Percentiles rank a stretch among this genome's conserved stretches.
Conservation (phyloP, 1,140 invertebrate genomes). For the Drosophila micromelanica region DNA sequence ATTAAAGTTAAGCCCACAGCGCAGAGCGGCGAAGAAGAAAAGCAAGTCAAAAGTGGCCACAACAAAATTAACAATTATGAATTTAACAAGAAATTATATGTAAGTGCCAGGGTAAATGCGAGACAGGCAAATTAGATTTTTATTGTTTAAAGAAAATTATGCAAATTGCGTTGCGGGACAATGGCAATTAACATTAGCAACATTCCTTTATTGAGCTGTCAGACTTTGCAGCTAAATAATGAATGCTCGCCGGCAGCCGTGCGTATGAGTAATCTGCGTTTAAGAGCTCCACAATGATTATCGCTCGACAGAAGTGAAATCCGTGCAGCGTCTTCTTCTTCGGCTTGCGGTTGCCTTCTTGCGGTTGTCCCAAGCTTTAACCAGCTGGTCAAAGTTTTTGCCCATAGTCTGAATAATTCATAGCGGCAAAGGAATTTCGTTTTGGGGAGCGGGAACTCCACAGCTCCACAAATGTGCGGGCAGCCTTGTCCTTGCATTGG, state of each 20-base stretch:
- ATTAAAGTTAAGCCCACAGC: conserved; percentile 82
- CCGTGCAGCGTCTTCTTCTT: conserved; percentile 42
- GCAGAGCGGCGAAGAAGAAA: conserved; percentile 40
- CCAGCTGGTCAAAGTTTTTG: conserved; percentile 75
- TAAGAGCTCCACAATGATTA: conserved; percentile 44
- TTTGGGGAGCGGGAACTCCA: not conserved
- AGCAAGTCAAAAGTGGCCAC: conserved; percentile 52
- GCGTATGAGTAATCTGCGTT: conserved; percentile 78
- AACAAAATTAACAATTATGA: conserved; percentile 83
- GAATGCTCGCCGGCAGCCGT: conserved; percentile 63
- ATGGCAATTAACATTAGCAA: conserved; percentile 69
- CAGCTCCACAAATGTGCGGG: not conserved
- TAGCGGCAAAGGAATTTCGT: conserved; percentile 27
- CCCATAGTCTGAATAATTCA: conserved; percentile 70
- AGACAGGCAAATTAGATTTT: conserved; percentile 78
- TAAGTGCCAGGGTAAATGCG: conserved; percentile 31
- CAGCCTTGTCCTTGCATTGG: conserved; percentile 13
- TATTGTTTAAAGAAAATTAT: conserved; percentile 84
- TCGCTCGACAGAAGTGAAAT: conserved; percentile 23
- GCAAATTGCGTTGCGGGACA: conserved; percentile 66
- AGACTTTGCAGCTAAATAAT: conserved; percentile 53
- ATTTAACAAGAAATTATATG: conserved; percentile 83
- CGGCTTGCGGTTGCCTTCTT: conserved; percentile 65
- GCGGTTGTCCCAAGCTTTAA: conserved; percentile 55
- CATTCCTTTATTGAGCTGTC: conserved; percentile 42